phyloP scores from a whole-genome alignment of 2,888 invertebrate species.

The Callinectes sapidus region DNA sequence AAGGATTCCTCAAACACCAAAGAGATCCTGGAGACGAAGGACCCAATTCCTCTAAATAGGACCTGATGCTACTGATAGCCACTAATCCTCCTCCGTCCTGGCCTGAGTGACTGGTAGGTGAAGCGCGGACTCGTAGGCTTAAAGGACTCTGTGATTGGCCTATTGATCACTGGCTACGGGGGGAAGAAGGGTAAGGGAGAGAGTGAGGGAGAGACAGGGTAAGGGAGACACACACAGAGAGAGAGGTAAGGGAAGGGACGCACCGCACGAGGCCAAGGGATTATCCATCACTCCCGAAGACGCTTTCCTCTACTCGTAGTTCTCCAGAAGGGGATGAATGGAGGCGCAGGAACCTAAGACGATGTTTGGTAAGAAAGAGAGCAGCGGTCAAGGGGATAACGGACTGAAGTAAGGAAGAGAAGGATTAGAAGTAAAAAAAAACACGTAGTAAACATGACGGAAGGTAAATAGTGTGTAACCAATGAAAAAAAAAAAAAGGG shows the following conservation, averaged over 20 bases:
- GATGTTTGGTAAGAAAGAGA: neutral
- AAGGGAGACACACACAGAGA: neutral
- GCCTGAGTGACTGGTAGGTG: slow-evolving; percentile 34
- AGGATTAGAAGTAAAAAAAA: neutral
- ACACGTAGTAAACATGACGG: neutral
- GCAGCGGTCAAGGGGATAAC: neutral
- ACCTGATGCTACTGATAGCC: slow-evolving; percentile 23
- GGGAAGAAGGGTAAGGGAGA: neutral
- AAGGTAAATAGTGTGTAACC: neutral
- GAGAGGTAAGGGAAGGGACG: neutral
- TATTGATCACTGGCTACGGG: slow-evolving; percentile 4
- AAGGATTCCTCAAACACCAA: slow-evolving; percentile 27
- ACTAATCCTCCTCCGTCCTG: slow-evolving; percentile 10
- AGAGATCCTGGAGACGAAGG: slow-evolving; percentile 17
- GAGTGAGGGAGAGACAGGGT: neutral
- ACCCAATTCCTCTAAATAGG: slow-evolving; percentile 27
- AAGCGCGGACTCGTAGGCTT: slow-evolving; percentile 18
- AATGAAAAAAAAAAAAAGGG: neutral
- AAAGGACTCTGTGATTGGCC: slow-evolving; percentile 24
- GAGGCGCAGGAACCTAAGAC: neutral
- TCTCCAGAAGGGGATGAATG: neutral
- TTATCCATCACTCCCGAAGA: slow-evolving; percentile 21
- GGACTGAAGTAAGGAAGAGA: neutral
- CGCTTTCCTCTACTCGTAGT: neutral
- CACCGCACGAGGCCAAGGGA: neutral